A percentile compares a stretch with the other conserved stretches of the same genome.
These are phyloP conservation scores for Drosophila grimshawi DNA, from an alignment of 1,140 invertebrate species.

Conservation along the genomic window DNA sequence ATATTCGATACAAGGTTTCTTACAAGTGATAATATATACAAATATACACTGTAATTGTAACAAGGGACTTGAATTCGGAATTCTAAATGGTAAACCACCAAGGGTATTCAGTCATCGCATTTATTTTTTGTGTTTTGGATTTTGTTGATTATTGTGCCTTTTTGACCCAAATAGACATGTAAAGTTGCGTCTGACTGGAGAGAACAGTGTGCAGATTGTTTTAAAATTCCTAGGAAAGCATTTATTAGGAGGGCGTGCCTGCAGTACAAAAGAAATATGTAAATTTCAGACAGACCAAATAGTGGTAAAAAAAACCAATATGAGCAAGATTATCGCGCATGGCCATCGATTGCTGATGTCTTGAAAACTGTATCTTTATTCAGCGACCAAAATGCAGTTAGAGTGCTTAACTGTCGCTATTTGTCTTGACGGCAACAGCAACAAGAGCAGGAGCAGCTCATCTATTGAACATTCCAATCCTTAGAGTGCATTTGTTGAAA, in stretches of 20 bases:
- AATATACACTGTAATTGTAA: no score
- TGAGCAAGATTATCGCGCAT: neutral
- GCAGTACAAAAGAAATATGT: slow-evolving; percentile 44
- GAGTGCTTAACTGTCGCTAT: neutral
- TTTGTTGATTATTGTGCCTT: slow-evolving; percentile 22
- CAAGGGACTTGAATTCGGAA: no score
- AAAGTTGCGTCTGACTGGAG: slow-evolving; percentile 54
- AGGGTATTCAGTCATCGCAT: slow-evolving; percentile 10
- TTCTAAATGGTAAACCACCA: no score
- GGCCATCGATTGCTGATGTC: slow-evolving; percentile 3
- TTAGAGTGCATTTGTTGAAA: no score
- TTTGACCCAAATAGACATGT: slow-evolving; percentile 63
- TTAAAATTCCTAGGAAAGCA: slow-evolving; percentile 27
- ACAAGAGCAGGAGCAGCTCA: neutral
- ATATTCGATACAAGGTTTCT: no score
- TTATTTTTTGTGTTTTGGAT: slow-evolving; percentile 8
- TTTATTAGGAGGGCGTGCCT: neutral
- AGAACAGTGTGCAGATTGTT: slow-evolving; percentile 65
- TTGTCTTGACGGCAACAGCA: slow-evolving; percentile 15
- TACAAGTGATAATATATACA: no score
- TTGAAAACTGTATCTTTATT: neutral
- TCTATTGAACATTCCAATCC: no score
- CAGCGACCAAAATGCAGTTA: neutral
- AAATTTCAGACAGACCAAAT: slow-evolving; percentile 8
- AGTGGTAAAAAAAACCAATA: neutral